Evolutionary conservation across 2,113 vertebrate genomes (phyloP), one percentile per base, ranked within the genome.

Genomic region (Vombatus ursinus): DNA sequence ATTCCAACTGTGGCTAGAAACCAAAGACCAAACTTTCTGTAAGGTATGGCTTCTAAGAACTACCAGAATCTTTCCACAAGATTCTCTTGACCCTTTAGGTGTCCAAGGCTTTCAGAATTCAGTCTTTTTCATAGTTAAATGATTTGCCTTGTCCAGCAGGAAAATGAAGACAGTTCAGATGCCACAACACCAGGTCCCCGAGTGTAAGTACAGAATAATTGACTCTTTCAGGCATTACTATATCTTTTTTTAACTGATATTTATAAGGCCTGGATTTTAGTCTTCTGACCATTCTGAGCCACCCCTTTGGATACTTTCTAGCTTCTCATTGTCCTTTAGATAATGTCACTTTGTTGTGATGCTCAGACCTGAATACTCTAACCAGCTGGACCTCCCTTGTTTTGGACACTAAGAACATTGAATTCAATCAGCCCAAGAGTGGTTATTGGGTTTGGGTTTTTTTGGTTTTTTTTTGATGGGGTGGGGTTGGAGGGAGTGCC

Each of bases 1-100:
- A 31, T 99, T 99, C 97, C 99, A 99, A 93, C 98, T 99, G 51
- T 99, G 99, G 99, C 96, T 99, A 96, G 99, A 99, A 98, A 99
- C 99, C 48, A 99, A 99, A 99, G 99, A 99, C 98, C 99, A 99
- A 91, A 98, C 98, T 8, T 99, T 99, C 95, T 99, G 99, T 98
- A 99, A 99, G 99, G 99, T 99, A 98, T 92, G 95, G 92, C 91
- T 91, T 93, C 92, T 44, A 19, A 92, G 89, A 91, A 92, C 54
- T 89, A 77, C 3, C 31, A 91, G 19, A 12, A 68, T 19, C 92
- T 92, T 61, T 4, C 61, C 28, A 37, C 0, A 52, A 57, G 50
- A 25, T 90, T 92, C 90, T 25, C 16, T 93, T 93, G 93, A 26
- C 23, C 31, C 47, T 92, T 50, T 50, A 44, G 90, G 28, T 95